Base-by-base conservation (phyloP, 2,888 invertebrate genomes). In the Leptopilina myrica region DNA sequence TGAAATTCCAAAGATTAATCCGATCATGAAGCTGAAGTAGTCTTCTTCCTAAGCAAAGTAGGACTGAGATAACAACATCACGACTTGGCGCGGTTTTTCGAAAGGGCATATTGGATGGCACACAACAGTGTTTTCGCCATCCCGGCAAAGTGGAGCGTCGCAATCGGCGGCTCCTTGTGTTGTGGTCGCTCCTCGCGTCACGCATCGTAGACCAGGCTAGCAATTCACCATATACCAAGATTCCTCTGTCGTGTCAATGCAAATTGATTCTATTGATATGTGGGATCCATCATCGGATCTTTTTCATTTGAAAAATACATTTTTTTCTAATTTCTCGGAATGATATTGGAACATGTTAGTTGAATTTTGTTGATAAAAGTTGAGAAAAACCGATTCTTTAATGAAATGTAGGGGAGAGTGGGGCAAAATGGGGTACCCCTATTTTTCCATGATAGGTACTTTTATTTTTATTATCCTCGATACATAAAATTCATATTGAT, bases 171-270 rank as follows among this genome's bases (percentile, higher is more conserved):
- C 83, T 79, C 81, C 86, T 87, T 89, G 82, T 89, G 89, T 88
- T 90, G 90, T 85, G 89, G 90, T 89, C 86, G 84, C 84, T 83
- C 84, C 79, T 79, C 79, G 83, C 87, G 88, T 90, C 88, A 89
- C 88, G 89, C 89, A 86, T 87, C 86, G 87, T 87, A 87, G 88
- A 86, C 84, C 87, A 87, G 85, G 83, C 81, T 81, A 81, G 80
- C 49, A 83, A 81, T 79, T 77, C 66, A 75, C 80, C 73, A 80
- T 76, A 49, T 49, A 8, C 49, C 78, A 80, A 81, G 79, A 78
- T 76, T 26, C 49, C 49, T 78, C 78, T 56, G 65, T 77, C 79
- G 76, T 81, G 85, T 82, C 84, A 81, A 82, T 82, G 86, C 85
- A 88, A 88, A 88, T 87, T 88, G 88, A 88, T 88, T 82, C 85